Conservation (phyloP, 2,113 vertebrate genomes). For the Tachuris rubrigastra region DNA sequence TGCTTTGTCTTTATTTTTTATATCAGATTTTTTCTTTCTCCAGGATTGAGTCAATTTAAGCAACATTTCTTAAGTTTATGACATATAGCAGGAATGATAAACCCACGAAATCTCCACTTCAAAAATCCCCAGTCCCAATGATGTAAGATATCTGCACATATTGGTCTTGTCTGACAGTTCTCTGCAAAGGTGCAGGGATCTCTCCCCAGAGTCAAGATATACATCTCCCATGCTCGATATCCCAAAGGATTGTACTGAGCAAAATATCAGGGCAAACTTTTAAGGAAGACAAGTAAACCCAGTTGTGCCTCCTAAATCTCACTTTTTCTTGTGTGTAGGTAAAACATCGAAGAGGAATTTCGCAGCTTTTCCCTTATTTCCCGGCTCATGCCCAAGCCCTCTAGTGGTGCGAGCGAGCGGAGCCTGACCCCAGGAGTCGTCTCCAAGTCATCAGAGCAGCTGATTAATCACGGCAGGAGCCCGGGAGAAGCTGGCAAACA, state of each 20-base stretch:
- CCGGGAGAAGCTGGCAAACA: too few relatives aligned
- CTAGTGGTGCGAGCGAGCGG: accelerated
- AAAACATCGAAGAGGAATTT: not conserved
- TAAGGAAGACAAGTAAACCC: not conserved
- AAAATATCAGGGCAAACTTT: not conserved
- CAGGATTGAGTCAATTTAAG: not conserved
- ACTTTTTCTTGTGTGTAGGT: accelerated
- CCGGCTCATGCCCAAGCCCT: not conserved
- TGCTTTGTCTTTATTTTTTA: not conserved
- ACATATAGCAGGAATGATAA: not conserved
- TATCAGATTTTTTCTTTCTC: not conserved
- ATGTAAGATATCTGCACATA: not conserved
- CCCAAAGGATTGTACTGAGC: not conserved
- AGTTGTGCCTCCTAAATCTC: not conserved
- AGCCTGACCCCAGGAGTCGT: accelerated
- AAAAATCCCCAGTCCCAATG: not conserved
- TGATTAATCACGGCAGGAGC: not conserved
- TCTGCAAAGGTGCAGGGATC: not conserved
- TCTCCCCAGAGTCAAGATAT: not conserved
- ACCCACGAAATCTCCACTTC: not conserved
- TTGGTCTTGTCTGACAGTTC: not conserved
- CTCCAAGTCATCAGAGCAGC: accelerated
- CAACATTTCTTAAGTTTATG: not conserved
- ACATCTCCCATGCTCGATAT: accelerated
- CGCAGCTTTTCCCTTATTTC: not conserved